Conservation (phyloP, 2,113 vertebrate genomes). For the Epinephelus fuscoguttatus region DNA sequence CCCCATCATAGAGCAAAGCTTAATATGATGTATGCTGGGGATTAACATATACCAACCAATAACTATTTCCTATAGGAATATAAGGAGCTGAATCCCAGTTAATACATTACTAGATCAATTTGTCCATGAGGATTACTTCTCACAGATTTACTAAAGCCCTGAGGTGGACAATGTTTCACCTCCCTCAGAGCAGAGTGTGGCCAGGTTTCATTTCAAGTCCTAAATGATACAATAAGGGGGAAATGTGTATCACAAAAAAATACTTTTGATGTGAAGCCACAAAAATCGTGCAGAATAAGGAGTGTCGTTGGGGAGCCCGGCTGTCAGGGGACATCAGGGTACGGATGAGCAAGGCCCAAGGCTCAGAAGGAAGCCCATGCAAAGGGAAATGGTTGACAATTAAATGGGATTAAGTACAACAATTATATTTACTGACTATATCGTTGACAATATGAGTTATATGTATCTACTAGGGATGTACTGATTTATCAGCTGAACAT, state of each 20-base stretch:
- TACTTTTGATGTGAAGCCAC: background rate
- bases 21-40: conserved; percentile 13
- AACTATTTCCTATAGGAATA: conserved; percentile 13
- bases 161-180: too few species aligned
- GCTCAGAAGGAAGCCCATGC: too few species aligned
- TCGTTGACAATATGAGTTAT: too few species aligned
- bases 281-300: background rate
- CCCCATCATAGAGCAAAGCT: background rate
- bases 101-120: conserved; percentile 15
- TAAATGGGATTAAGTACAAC: too few species aligned
- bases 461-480: too few species aligned
- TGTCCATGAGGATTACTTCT: conserved; percentile 28
- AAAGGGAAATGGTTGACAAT: too few species aligned
- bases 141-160: background rate
- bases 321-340: too few species aligned
- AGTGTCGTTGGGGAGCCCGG: background rate
- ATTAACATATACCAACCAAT: conserved; percentile 24
- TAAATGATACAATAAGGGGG: background rate
- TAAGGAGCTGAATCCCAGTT: conserved; percentile 13
- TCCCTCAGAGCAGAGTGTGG: background rate
- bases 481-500: too few species aligned
- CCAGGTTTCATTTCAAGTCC: background rate
- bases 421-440: too few species aligned
- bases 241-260: background rate
- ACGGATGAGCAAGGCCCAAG: too few species aligned